phyloP scores from a whole-genome alignment of 2,888 invertebrate genomes.

The Phania funesta region DNA sequence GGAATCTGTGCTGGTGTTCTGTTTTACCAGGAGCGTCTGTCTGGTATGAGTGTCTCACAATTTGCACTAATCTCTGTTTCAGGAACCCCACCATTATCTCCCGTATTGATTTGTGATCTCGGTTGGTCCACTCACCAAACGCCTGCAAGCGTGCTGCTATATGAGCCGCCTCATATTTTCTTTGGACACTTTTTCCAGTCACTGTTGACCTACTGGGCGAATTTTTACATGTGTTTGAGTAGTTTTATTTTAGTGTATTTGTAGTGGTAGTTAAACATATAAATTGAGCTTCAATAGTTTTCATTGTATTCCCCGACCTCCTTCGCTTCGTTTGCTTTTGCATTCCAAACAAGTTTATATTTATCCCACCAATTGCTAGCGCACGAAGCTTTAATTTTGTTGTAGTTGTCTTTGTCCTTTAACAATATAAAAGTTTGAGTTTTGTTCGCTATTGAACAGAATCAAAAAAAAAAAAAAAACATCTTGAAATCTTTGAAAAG shows the following conservation, averaged over 20 bases:
- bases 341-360: background rate
- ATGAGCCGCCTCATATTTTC: too few species aligned
- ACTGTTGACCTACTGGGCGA: background rate
- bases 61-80: too few species aligned
- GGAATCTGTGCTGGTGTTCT: too few species aligned
- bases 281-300: slow-evolving; percentile 55
- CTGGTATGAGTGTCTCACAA: too few species aligned
- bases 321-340: background rate
- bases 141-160: too few species aligned
- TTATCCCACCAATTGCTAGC: background rate
- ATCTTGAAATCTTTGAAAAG: background rate
- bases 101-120: too few species aligned
- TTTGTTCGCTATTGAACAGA: slow-evolving; percentile 6
- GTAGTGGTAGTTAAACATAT: slow-evolving; percentile 34
- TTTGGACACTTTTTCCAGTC: background rate
- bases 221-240: background rate
- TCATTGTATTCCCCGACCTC: background rate
- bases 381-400: background rate
- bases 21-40: too few species aligned
- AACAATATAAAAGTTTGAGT: slow-evolving; percentile 18
- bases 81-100: too few species aligned
- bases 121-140: too few species aligned
- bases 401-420: background rate
- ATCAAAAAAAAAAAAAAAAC: background rate
- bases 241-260: background rate